Conservation (phyloP, 2,113 vertebrate species). For the Podarcis cretensis region DNA sequence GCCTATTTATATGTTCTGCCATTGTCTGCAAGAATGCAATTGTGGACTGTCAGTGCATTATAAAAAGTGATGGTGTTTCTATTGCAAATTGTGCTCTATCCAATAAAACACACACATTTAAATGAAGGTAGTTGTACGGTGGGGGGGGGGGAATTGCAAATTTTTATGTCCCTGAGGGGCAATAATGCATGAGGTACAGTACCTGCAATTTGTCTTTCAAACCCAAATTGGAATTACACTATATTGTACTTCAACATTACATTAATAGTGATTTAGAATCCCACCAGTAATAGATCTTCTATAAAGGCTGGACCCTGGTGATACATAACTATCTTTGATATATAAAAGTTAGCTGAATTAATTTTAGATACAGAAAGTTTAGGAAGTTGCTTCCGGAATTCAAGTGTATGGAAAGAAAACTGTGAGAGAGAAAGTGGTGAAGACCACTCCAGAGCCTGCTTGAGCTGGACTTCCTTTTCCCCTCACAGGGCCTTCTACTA, state of each 20-base stretch:
- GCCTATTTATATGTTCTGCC: conserved; percentile 27
- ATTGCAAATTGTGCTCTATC: conserved; percentile 37
- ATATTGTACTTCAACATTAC: conserved; percentile 31
- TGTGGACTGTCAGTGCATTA: conserved; percentile 41
- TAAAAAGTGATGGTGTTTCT: conserved; percentile 29
- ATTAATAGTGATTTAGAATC: conserved; percentile 48
- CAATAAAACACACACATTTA: conserved; percentile 52
- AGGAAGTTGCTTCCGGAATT: not conserved
- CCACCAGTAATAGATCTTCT: conserved; percentile 5
- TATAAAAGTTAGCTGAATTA: conserved; percentile 16
- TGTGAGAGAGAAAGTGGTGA: not conserved
- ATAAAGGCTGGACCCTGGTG: not conserved
- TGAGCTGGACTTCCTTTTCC: too few species aligned
- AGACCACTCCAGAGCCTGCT: too few species aligned
- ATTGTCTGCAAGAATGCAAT: conserved; percentile 42
- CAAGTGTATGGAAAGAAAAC: not conserved
- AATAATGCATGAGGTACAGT: not conserved
- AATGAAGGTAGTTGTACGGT: conserved; percentile 20
- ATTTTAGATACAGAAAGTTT: conserved; percentile 6
- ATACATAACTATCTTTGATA: conserved; percentile 1
- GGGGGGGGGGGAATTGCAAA: not conserved
- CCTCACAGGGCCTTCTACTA: too few species aligned
- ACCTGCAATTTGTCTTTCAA: conserved; percentile 37
- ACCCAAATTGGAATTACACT: conserved; percentile 48
- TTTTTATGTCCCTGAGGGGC: conserved; percentile 44